A percentile compares a stretch with the other conserved stretches of the same genome.
Conservation (phyloP, 2,113 vertebrate species). For the Excalfactoria chinensis region DNA sequence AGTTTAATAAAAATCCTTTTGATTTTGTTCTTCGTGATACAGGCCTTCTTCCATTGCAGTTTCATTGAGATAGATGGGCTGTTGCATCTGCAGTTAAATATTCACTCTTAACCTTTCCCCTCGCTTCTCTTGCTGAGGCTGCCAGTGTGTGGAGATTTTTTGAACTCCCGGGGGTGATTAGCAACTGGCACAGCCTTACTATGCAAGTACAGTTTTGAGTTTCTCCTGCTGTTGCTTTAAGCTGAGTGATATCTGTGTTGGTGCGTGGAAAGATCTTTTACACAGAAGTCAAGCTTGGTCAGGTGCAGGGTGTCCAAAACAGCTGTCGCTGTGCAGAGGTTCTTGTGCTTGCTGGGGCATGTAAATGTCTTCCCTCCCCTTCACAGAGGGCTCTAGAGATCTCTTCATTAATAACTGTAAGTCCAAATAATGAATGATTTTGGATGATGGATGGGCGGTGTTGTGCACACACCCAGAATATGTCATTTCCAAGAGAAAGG, state of each 20-base stretch:
- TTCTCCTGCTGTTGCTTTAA: not conserved
- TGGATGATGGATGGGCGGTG: constrained; percentile 40
- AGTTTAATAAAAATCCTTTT: not conserved
- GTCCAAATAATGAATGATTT: not conserved
- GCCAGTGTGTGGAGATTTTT: not conserved
- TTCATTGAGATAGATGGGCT: not conserved
- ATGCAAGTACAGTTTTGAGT: not conserved
- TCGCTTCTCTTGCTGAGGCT: not conserved
- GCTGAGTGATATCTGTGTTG: not conserved
- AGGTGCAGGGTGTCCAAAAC: not conserved
- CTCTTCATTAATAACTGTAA: not conserved
- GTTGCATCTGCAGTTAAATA: not conserved
- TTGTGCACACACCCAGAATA: constrained; percentile 43
- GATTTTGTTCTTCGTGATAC: not conserved
- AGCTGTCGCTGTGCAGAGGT: not conserved
- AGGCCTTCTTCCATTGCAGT: not conserved
- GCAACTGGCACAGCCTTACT: not conserved
- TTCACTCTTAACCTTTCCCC: not conserved
- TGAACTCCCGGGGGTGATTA: not conserved
- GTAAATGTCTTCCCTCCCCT: not conserved
- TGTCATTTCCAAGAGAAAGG: constrained; percentile 48
- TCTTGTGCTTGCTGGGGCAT: not conserved
- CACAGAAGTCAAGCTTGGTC: not conserved
- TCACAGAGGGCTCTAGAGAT: not conserved
- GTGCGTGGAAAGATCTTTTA: not conserved